Base-by-base conservation (phyloP, 2,113 vertebrate genomes). In the Nothoprocta pentlandii region DNA sequence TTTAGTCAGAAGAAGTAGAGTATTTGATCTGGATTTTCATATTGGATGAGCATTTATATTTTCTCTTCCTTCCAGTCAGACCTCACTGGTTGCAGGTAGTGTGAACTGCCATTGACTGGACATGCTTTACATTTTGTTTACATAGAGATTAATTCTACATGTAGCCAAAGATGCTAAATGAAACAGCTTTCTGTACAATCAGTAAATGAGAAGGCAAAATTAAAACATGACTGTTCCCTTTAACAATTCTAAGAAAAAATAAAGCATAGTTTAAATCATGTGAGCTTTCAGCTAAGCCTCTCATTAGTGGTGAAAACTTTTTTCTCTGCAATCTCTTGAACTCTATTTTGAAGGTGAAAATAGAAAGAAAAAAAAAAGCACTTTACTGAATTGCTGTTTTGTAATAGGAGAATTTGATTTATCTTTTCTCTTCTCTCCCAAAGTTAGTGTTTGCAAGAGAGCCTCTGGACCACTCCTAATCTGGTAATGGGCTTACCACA, bases 171-270 rank as follows among this genome's bases (percentile, higher is more conserved):
- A 85, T 42, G n/a, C 23, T 56, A 81, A 82, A 87, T 56, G 42
- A 92, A 89, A 76, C 56, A 61, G 42, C 67, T 92, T 88, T 89
- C 74, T 82, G 16, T 89, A 42, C 78, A 87, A 73, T 89, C 89
- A 79, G 32, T 82, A 95, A 82, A 82, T 79, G 61, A 93, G 89
- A 79, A 85, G 44, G 44, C 85, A 85, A 64, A 81, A 92, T 68
- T 73, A 81, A 95, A 94, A 80, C 28, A 53, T 47, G 58, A 21
- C 10, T 59, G 19, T 85, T 86, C 75, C 30, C 28, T 91, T 69
- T 85, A 74, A 64, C 70, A 91, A 58, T 77, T 93, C 80, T 51
- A 68, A 42, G 44, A 91, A 58, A 56, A 87, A 91, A 69, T 41
- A 30, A 71, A 76, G 34, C 9, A 1, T 56, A 25, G 14, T 62